phyloP scores from a whole-genome alignment of 2,797 vertebrate species.

The Spheniscus humboldti region DNA sequence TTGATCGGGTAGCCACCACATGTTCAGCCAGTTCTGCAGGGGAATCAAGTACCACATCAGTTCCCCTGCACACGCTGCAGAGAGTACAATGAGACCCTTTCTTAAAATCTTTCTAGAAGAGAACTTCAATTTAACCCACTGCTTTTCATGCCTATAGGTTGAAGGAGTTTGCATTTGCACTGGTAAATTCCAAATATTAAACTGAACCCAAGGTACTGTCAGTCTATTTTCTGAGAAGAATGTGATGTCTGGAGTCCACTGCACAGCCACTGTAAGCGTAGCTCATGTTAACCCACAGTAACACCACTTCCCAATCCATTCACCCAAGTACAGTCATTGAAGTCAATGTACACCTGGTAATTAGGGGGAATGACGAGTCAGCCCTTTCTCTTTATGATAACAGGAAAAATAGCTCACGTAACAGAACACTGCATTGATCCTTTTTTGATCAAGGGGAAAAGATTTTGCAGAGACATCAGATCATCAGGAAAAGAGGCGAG shows the following conservation, averaged over 20 bases:
- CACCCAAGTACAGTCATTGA: neutral
- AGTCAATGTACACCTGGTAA: neutral
- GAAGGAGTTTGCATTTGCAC: neutral
- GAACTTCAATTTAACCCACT: neutral
- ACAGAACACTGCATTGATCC: conserved; percentile 14
- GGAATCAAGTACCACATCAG: neutral
- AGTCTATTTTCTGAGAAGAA: neutral
- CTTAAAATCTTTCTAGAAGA: neutral
- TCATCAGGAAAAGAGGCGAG: neutral
- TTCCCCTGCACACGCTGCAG: neutral
- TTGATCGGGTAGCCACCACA: neutral
- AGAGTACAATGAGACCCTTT: neutral
- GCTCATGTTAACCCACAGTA: neutral
- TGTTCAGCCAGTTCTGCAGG: neutral
- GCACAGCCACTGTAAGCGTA: accelerated
- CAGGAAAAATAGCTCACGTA: conserved; percentile 11
- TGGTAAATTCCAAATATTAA: neutral
- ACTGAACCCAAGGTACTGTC: accelerated
- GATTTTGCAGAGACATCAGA: conserved; percentile 13
- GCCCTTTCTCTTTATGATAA: neutral
- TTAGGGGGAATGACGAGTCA: neutral
- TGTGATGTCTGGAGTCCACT: accelerated
- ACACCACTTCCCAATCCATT: neutral
- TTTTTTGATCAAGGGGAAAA: conserved; percentile 31
- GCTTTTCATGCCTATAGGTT: neutral